A percentile compares a stretch with the other conserved stretches of the same genome.
Conservation (phyloP, 2,888 invertebrate species). For the Lobophora halterata region DNA sequence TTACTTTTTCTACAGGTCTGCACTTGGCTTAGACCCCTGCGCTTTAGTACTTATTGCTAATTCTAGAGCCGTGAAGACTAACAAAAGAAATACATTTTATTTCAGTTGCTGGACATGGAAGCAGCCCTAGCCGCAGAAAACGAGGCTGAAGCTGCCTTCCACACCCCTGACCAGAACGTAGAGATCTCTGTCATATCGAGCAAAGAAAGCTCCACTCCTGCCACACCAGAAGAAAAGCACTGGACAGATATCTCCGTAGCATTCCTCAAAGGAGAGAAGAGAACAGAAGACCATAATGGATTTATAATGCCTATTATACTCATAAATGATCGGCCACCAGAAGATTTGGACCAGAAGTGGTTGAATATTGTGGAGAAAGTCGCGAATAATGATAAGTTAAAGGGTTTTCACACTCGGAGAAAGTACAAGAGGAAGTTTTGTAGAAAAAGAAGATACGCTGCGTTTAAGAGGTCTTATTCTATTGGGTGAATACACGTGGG, state of each 20-base stretch:
- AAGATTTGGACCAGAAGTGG: constrained; percentile 68
- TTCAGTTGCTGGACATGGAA: constrained; percentile 65
- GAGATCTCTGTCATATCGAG: constrained; percentile 53
- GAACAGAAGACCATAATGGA: constrained; percentile 37
- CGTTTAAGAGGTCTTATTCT: constrained; percentile 70
- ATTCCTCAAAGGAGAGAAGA: constrained; percentile 44
- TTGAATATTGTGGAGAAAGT: constrained; percentile 52
- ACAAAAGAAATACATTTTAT: no score
- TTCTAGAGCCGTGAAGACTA: no score
- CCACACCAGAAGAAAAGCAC: constrained; percentile 47
- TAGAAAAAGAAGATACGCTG: constrained; percentile 56
- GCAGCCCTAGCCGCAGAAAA: constrained; percentile 51
- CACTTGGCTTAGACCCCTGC: no score
- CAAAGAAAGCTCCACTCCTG: constrained; percentile 48
- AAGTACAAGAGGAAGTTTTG: constrained; percentile 66
- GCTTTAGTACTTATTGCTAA: no score
- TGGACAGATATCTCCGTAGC: constrained; percentile 49
- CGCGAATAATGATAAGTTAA: constrained; percentile 56
- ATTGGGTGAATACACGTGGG: no score
- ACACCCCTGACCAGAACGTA: constrained; percentile 49
- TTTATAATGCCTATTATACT: constrained; percentile 60
- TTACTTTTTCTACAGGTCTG: no score
- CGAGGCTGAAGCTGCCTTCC: constrained; percentile 44
- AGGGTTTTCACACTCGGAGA: constrained; percentile 52
- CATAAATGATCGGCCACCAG: constrained; percentile 66